phyloP scores from a whole-genome alignment of 1,140 invertebrate genomes.

The Drosophila nannoptera region DNA sequence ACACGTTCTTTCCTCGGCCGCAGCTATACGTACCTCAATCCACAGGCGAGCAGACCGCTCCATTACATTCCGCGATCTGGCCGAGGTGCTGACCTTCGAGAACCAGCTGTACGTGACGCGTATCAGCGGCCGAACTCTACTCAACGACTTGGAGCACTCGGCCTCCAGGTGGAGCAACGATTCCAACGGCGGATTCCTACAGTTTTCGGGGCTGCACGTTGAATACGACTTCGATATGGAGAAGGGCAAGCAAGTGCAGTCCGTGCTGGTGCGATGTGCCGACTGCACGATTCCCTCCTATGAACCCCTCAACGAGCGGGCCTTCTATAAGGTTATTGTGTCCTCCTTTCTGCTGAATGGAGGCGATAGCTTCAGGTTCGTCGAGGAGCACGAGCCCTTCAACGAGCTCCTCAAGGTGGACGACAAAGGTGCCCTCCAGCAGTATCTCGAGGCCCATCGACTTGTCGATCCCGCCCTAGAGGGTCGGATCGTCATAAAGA shows the following conservation, averaged over 20 bases:
- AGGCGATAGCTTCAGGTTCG: constrained; percentile 51
- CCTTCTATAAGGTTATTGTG: constrained; percentile 81
- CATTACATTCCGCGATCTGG: constrained; percentile 57
- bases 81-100: constrained; percentile 81
- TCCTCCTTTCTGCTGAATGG: constrained; percentile 48
- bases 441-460: constrained; percentile 41
- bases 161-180: constrained; percentile 79
- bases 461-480: constrained; percentile 80
- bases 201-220: constrained; percentile 82
- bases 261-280: constrained; percentile 80
- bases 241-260: constrained; percentile 79
- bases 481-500: constrained; percentile 76
- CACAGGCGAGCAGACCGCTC: constrained; percentile 46
- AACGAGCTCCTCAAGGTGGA: constrained; percentile 22
- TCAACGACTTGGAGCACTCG: constrained; percentile 81
- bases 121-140: constrained; percentile 79
- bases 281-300: constrained; percentile 80
- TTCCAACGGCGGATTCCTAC: constrained; percentile 82
- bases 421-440: constrained; percentile 32
- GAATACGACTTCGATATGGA: constrained; percentile 80
- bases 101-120: constrained; percentile 80
- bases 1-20: too few species aligned
- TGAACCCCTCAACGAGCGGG: constrained; percentile 73
- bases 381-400: constrained; percentile 25
- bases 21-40: constrained; percentile 64